These are phyloP conservation scores for Psix sp. DNA, from an alignment of 1,140 invertebrate species.

Conservation along the genomic window DNA sequence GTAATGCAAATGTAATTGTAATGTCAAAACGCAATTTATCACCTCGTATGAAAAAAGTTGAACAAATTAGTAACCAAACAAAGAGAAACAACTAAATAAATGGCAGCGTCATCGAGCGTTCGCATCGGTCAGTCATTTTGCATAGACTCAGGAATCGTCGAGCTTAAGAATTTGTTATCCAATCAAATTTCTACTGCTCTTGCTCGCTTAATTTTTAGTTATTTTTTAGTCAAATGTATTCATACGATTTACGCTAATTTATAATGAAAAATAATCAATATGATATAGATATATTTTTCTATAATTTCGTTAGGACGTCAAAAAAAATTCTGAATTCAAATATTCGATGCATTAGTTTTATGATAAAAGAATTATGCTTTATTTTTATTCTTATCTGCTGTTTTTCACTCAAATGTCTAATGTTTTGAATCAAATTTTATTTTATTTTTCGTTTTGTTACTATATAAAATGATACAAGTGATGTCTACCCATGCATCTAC, in stretches of 20 bases:
- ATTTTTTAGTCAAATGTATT: conserved; percentile 14
- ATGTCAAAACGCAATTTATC: conserved; percentile 25
- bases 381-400: too few species aligned
- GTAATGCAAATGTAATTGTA: conserved; percentile 28
- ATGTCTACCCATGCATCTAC: too few species aligned
- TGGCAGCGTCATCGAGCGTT: conserved; percentile 52
- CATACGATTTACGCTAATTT: conserved; percentile 5
- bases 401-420: too few species aligned
- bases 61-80: conserved; percentile 25
- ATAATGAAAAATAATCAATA: conserved; percentile 6
- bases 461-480: too few species aligned
- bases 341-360: too few species aligned
- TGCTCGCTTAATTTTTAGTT: conserved; percentile 31
- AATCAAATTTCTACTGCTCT: conserved; percentile 45
- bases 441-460: too few species aligned
- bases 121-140: conserved; percentile 28
- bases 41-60: conserved; percentile 32
- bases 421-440: too few species aligned
- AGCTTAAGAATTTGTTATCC: conserved; percentile 30
- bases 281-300: too few species aligned
- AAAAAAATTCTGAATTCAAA: too few species aligned
- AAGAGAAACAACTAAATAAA: conserved; percentile 18
- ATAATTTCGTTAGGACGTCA: too few species aligned
- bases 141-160: conserved; percentile 33
- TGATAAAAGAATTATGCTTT: too few species aligned